Conservation (phyloP, 2,113 vertebrate species). For the Phyllostomus hastatus region DNA sequence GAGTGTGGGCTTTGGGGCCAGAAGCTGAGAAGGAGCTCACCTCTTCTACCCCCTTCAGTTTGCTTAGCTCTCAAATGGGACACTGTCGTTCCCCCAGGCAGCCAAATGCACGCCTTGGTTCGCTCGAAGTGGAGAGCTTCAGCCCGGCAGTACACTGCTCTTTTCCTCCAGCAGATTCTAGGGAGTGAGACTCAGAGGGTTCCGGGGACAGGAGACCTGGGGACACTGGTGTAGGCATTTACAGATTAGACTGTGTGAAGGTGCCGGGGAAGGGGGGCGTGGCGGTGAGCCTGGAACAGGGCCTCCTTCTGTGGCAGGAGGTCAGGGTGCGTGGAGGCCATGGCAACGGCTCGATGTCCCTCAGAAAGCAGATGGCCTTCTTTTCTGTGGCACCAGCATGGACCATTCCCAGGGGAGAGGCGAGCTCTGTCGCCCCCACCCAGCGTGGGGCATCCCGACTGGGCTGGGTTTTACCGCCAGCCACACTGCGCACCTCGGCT, state of each 20-base stretch:
- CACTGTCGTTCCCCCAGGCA: no score
- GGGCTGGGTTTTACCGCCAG: background rate
- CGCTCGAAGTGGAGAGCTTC: background rate
- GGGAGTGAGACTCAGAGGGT: background rate
- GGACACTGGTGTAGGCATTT: background rate
- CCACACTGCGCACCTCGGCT: background rate
- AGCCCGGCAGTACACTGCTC: background rate
- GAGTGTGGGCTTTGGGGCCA: background rate
- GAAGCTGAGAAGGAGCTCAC: background rate
- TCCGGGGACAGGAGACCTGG: background rate
- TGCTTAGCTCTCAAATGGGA: background rate
- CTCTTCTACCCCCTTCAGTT: background rate
- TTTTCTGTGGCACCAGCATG: background rate
- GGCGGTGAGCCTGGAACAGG: background rate
- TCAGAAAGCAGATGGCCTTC: background rate
- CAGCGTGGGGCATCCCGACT: background rate
- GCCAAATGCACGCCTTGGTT: background rate
- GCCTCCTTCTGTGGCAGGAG: background rate
- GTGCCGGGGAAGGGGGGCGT: background rate
- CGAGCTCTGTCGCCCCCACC: background rate
- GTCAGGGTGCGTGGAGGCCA: background rate
- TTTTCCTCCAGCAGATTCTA: background rate
- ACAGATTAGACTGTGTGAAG: background rate
- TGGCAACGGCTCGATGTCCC: background rate
- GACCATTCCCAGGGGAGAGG: background rate